Conservation (phyloP, 2,113 vertebrate species). For the Ptilonorhynchus violaceus region DNA sequence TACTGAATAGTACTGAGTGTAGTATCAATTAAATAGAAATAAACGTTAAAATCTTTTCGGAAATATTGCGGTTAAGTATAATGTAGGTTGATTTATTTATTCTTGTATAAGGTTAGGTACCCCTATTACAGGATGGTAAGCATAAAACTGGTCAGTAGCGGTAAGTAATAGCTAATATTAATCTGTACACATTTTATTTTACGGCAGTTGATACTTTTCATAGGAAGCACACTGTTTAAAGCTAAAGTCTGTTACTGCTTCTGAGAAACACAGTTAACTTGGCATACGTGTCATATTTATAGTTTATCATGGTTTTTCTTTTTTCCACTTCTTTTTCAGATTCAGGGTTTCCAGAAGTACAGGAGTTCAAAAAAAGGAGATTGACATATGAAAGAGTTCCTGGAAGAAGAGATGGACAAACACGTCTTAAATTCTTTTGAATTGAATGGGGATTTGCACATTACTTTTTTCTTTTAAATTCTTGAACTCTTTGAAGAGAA, state of each 20-base stretch:
- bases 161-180: background rate
- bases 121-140: background rate
- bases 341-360: constrained; percentile 15
- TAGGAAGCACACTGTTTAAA: background rate
- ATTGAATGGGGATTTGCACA: background rate
- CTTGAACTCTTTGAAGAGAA: background rate
- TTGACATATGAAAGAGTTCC: constrained; percentile 86
- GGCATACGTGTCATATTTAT: background rate
- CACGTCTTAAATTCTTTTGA: constrained; percentile 87
- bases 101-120: background rate
- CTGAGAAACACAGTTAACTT: background rate
- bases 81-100: background rate
- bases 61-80: background rate
- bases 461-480: background rate
- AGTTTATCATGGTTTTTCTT: background rate
- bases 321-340: constrained; percentile 20
- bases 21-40: background rate
- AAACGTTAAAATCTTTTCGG: background rate
- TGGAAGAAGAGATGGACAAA: constrained; percentile 89
- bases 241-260: background rate
- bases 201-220: background rate
- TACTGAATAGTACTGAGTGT: background rate
- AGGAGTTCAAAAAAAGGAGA: constrained; percentile 76
- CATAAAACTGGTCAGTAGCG: background rate
- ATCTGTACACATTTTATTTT: background rate